These are phyloP conservation scores for Yponomeuta plumbellus DNA, from an alignment of 2,888 invertebrate genomes.

Conservation along the genomic window DNA sequence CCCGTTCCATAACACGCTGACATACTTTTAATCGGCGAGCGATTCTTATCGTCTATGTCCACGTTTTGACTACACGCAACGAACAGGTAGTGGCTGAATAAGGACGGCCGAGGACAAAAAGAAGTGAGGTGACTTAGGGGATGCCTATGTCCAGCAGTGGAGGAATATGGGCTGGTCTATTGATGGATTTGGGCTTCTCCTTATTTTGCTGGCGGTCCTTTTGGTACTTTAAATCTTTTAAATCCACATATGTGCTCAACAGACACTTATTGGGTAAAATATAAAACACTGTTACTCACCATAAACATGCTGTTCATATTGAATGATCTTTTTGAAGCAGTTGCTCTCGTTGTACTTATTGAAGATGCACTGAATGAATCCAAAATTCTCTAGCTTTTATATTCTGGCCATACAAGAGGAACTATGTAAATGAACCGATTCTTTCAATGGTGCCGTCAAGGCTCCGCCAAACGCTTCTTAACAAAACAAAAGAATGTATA, in stretches of 20 bases:
- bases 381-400: conserved; percentile 14
- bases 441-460: conserved; percentile 52
- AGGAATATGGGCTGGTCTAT: too few species aligned
- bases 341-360: neutral
- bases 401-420: conserved; percentile 4
- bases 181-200: too few species aligned
- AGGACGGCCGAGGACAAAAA: too few species aligned
- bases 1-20: too few species aligned
- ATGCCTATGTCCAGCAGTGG: too few species aligned
- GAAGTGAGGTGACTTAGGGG: too few species aligned
- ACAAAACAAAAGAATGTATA: conserved; percentile 66
- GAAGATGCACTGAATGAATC: conserved; percentile 8
- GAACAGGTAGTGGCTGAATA: too few species aligned
- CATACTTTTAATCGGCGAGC: too few species aligned
- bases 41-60: too few species aligned
- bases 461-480: conserved; percentile 46
- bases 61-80: too few species aligned
- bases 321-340: conserved; percentile 4
- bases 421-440: conserved; percentile 46
- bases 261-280: neutral
- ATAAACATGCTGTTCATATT: conserved; percentile 12
- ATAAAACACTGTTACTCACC: conserved; percentile 8
- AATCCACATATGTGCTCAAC: neutral
- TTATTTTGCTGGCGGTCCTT: too few species aligned
- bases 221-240: neutral